Evolutionary conservation across 2,888 invertebrate genomes (phyloP).

Genomic region (Mesoligia furuncula): DNA sequence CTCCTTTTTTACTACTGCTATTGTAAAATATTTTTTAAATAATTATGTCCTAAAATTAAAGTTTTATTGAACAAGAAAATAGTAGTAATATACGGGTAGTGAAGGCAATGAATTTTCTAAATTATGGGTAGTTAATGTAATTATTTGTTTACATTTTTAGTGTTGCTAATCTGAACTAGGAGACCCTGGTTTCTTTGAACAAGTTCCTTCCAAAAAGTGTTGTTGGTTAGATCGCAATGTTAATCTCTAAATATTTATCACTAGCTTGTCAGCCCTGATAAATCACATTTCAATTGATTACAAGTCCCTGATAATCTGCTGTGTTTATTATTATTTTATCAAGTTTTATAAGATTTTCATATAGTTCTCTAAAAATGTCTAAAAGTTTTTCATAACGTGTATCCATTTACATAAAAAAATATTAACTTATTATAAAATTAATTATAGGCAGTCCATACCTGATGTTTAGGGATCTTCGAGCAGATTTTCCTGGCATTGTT

Average conservation of each 20-base stretch:
- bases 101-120: no score
- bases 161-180: not conserved
- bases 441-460: constrained; percentile 81
- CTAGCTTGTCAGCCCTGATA: constrained; percentile 21
- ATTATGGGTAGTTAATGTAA: not conserved
- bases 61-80: not conserved
- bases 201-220: not conserved
- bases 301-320: constrained; percentile 12
- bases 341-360: not conserved
- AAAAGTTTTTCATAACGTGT: not conserved
- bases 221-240: constrained; percentile 9
- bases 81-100: no score
- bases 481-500: constrained; percentile 93
- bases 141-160: constrained; percentile 2
- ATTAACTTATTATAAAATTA: not conserved
- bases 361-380: not conserved
- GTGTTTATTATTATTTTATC: constrained; percentile 24
- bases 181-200: not conserved
- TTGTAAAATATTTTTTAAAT: not conserved
- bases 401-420: not conserved
- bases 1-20: not conserved
- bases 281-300: constrained; percentile 33
- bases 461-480: constrained; percentile 93
- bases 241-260: constrained; percentile 30
- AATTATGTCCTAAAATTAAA: not conserved